phyloP scores from a whole-genome alignment of 1,140 invertebrate genomes.

The Drosophila paulistorum region DNA sequence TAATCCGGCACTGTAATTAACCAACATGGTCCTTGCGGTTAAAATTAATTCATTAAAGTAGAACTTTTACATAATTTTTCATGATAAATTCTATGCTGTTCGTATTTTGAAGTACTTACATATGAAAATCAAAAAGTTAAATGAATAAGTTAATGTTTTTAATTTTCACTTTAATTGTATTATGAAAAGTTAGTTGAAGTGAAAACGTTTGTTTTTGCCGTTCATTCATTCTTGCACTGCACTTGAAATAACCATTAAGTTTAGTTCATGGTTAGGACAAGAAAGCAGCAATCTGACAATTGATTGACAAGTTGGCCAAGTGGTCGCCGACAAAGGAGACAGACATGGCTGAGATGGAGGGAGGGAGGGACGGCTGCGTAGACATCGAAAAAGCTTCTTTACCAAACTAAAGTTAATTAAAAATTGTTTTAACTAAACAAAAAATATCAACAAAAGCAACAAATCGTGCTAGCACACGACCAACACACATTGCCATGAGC shows the following conservation, averaged over 20 bases:
- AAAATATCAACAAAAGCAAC: neutral
- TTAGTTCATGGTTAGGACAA: slow-evolving; percentile 62
- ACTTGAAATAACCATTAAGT: slow-evolving; percentile 32
- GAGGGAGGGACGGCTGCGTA: slow-evolving; percentile 5
- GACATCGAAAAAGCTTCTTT: slow-evolving; percentile 43
- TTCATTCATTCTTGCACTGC: neutral
- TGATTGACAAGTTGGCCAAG: slow-evolving; percentile 75
- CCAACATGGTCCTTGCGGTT: too few relatives aligned
- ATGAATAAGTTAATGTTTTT: too few relatives aligned
- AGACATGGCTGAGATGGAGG: neutral
- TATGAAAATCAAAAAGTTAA: too few relatives aligned
- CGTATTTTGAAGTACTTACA: too few relatives aligned
- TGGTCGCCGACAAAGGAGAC: neutral
- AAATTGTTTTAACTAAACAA: slow-evolving; percentile 39
- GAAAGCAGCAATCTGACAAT: slow-evolving; percentile 59
- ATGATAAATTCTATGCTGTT: too few relatives aligned
- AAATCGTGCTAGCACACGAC: slow-evolving; percentile 17
- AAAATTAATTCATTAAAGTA: too few relatives aligned
- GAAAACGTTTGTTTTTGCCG: neutral
- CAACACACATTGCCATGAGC: slow-evolving; percentile 1
- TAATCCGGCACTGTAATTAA: too few relatives aligned
- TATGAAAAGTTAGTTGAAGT: neutral
- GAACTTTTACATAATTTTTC: too few relatives aligned
- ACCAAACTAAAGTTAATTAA: slow-evolving; percentile 76
- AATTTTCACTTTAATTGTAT: neutral